Percentiles rank a stretch among this genome's conserved stretches.
phyloP scores from a whole-genome alignment of 1,140 invertebrate species.

The Cardiocondyla obscurior region DNA sequence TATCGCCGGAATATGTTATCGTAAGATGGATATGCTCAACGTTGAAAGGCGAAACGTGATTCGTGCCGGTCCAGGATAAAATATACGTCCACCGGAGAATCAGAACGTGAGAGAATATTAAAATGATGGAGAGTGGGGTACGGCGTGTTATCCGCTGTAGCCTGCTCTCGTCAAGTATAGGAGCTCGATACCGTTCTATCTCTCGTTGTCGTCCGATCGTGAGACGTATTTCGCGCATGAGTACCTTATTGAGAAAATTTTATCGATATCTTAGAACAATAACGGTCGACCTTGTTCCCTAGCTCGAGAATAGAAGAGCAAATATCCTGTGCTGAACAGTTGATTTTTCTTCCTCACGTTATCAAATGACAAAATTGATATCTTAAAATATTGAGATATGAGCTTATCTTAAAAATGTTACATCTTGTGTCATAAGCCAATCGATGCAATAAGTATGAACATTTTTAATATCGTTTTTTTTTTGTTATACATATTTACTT shows the following conservation, averaged over 20 bases:
- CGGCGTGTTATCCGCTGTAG: not conserved
- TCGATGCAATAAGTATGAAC: not conserved
- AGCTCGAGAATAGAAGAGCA: not conserved
- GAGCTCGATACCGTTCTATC: not conserved
- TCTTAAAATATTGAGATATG: slow-evolving; percentile 11
- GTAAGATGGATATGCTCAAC: slow-evolving; percentile 50
- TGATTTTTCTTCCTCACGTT: slow-evolving; percentile 1
- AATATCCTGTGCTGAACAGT: not conserved
- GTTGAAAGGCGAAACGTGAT: slow-evolving; percentile 47
- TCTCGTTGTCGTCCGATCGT: not conserved
- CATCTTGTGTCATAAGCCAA: not conserved
- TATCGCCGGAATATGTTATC: slow-evolving; percentile 51
- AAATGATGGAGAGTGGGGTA: not conserved
- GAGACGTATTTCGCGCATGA: slow-evolving; percentile 3
- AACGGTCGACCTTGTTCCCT: not conserved
- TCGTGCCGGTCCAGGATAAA: slow-evolving; percentile 14
- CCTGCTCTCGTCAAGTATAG: not conserved
- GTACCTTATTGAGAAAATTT: slow-evolving; percentile 29
- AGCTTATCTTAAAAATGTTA: not conserved
- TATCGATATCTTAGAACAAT: slow-evolving; percentile 39
- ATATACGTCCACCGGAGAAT: slow-evolving; percentile 29
- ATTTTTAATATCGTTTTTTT: not conserved
- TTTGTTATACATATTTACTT: not conserved
- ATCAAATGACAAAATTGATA: not conserved
- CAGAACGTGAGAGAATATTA: slow-evolving; percentile 30